Percentiles rank a stretch among this genome's conserved stretches.
phyloP scores from a whole-genome alignment of 2,797 vertebrate species.

The Cryptoblepharus egeriae region DNA sequence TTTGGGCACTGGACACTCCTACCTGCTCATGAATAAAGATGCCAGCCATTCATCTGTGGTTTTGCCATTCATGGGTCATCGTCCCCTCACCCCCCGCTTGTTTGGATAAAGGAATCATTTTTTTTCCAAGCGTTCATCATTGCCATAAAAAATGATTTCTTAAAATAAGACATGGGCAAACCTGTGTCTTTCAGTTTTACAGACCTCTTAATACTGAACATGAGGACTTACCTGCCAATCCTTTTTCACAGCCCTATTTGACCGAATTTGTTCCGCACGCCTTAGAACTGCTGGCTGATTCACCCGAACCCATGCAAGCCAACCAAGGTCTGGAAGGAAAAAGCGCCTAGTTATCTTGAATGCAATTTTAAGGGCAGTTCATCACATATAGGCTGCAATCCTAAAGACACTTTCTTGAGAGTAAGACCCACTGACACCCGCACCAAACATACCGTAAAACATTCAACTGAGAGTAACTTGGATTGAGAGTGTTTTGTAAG shows the following conservation, averaged over 20 bases:
- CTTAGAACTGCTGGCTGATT: constrained; percentile 90
- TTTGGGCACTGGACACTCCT: constrained; percentile 68
- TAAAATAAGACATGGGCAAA: constrained; percentile 75
- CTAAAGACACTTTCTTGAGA: no score
- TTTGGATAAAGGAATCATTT: constrained; percentile 73
- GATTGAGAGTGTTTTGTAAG: no score
- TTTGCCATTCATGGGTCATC: constrained; percentile 72
- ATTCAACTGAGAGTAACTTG: no score
- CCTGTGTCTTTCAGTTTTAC: constrained; percentile 73
- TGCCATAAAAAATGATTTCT: constrained; percentile 75
- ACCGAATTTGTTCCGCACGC: constrained; percentile 86
- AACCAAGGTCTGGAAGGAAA: constrained; percentile 82
- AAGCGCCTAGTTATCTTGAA: background rate
- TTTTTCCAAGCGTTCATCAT: constrained; percentile 71
- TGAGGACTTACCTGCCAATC: constrained; percentile 88
- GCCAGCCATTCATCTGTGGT: constrained; percentile 70
- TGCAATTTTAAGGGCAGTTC: background rate
- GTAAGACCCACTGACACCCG: no score
- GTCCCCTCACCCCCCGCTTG: constrained; percentile 65
- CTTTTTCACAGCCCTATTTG: constrained; percentile 83
- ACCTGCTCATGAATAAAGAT: constrained; percentile 81
- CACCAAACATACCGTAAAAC: no score
- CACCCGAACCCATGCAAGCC: constrained; percentile 86
- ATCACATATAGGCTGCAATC: rapidly evolving
- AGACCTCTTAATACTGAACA: constrained; percentile 67